Conservation (phyloP, 2,113 vertebrate species). For the Loxodonta africana region DNA sequence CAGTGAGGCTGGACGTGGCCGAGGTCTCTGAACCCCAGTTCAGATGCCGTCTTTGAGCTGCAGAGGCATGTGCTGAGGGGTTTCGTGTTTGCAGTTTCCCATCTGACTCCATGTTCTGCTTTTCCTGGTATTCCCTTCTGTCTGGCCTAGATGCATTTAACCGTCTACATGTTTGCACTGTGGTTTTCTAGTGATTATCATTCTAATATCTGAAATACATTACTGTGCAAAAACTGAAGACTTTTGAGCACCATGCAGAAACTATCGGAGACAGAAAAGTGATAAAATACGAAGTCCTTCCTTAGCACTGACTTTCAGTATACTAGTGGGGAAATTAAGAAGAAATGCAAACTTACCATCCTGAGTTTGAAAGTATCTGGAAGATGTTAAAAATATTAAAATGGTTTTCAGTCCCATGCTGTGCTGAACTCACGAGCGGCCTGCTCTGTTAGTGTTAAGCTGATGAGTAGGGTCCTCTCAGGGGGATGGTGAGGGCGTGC, state of each 20-base stretch:
- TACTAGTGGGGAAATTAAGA: background rate
- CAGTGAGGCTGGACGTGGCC: background rate
- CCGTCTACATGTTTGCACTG: background rate
- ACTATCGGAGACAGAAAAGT: background rate
- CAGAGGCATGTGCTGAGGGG: background rate
- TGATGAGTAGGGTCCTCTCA: background rate
- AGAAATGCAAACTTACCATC: background rate
- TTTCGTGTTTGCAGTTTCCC: background rate
- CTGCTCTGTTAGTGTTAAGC: background rate
- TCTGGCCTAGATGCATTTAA: background rate
- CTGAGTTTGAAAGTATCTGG: background rate
- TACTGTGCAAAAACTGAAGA: background rate
- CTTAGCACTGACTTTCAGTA: background rate
- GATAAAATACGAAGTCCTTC: background rate
- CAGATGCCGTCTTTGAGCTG: fast-evolving
- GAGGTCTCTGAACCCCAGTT: background rate
- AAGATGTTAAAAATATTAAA: background rate
- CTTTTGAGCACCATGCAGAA: background rate
- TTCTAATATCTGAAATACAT: background rate
- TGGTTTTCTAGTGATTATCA: background rate
- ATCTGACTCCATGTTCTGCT: background rate
- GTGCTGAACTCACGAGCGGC: background rate
- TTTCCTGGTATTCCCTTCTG: background rate
- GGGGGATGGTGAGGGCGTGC: background rate
- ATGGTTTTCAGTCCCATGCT: background rate